Evolutionary conservation across 2,113 vertebrate genomes (phyloP), one percentile per base, ranked within the genome.

Genomic region (Clupea harengus): DNA sequence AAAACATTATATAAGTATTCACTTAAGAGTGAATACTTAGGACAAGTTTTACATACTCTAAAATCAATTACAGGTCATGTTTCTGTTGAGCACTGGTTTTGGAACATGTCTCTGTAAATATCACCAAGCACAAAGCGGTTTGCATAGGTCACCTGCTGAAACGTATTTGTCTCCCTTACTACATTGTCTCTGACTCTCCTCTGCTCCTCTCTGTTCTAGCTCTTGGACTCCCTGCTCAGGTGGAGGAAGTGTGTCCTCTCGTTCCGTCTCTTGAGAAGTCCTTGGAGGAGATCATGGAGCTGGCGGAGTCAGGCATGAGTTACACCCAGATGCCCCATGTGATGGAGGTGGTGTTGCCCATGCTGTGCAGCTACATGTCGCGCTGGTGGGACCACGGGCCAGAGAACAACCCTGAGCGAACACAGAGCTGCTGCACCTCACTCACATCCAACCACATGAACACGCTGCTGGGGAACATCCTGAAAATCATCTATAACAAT

Each of bases 401-500:
- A 0, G 97, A 99, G 91, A 97, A 91, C 89, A 95, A 93, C 72
- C 92, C 92, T 0, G 95, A 96, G 5, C 92, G 88, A 28, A 90
- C 92, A 0, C 96, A 96, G 82, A 94, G 91, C 89, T 99, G 97
- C 91, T 99, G 98, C 89, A 99, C 98, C 0, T 96, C 95, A 0
- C 95, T 99, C 75, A 96, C 95, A 0, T 97, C 97, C 0, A 97
- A 98, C 72, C 97, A 99, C 90, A 99, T 99, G 97, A 99, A 99
- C 90, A 96, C 96, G 0, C 95, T 99, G 3, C 95, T 99, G 83
- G 98, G 97, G 7, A 99, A 99, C 89, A 98, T 99, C 85, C 81
- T 99, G 86, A 99, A 98, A 93, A 99, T 99, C 89, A 99, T 99
- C 89, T 98, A 98, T 89, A 99, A 99, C 92, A 99, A 99, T 91